Evolutionary conservation across 2,888 invertebrate genomes (phyloP).

Genomic region (Scelioninae gen. 2): DNA sequence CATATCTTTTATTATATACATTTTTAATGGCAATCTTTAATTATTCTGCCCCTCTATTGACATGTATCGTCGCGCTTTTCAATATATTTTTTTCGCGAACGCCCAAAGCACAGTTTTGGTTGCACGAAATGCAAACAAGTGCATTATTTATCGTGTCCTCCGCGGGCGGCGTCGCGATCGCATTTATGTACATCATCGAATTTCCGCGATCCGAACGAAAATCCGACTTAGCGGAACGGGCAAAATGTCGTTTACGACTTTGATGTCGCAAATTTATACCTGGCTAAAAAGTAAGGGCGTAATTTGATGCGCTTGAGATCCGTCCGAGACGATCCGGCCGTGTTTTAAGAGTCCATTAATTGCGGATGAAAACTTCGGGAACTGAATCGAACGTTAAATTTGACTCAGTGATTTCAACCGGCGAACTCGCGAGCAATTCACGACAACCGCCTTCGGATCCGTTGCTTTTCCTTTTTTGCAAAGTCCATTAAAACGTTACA

Average conservation of each 20-base stretch:
- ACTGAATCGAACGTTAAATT: slow-evolving; percentile 30
- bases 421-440: slow-evolving; percentile 15
- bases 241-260: slow-evolving; percentile 21
- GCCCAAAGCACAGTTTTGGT: too few species aligned
- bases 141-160: too few species aligned
- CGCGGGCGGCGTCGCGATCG: too few species aligned
- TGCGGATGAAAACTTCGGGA: slow-evolving; percentile 22
- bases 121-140: too few species aligned
- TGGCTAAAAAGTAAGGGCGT: slow-evolving; percentile 23
- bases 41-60: too few species aligned
- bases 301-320: slow-evolving; percentile 37
- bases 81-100: too few species aligned
- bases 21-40: too few species aligned
- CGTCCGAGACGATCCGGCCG: slow-evolving; percentile 14
- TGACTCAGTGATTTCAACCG: slow-evolving; percentile 3
- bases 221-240: slow-evolving; percentile 1
- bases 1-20: too few species aligned
- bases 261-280: slow-evolving; percentile 13
- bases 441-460: slow-evolving; percentile 1
- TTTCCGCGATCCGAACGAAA: too few species aligned
- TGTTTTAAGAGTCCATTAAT: slow-evolving; percentile 35
- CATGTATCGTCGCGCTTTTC: too few species aligned
- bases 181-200: too few species aligned
- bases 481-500: background rate
- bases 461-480: slow-evolving; percentile 2